These are phyloP conservation scores for Hylyphantes graminicola DNA, from an alignment of 1,140 invertebrate genomes.

Conservation along the genomic window DNA sequence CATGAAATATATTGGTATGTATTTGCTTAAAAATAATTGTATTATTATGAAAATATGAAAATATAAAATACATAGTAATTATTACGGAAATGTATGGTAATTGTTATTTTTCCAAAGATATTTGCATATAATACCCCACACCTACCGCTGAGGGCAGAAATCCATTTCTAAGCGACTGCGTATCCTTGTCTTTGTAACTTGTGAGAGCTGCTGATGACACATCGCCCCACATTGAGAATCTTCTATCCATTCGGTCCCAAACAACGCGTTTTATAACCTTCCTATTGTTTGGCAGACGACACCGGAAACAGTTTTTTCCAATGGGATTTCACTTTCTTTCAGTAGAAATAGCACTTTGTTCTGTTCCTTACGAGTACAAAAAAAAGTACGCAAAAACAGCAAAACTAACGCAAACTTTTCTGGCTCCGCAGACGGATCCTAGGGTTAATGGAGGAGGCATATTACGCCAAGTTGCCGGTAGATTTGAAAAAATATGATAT, in stretches of 20 bases:
- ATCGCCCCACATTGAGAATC: constrained; percentile 64
- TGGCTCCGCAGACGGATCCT: neutral
- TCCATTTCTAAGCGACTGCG: constrained; percentile 27
- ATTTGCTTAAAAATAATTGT: no score
- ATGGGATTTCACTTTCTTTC: constrained; percentile 17
- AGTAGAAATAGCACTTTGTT: constrained; percentile 50
- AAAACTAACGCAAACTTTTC: neutral
- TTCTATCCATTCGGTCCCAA: constrained; percentile 38
- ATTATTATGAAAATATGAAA: no score
- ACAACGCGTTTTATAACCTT: constrained; percentile 54
- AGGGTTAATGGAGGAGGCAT: neutral
- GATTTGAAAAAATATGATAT: neutral
- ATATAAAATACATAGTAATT: no score
- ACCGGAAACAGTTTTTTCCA: constrained; percentile 53
- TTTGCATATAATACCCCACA: neutral
- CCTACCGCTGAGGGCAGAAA: constrained; percentile 54
- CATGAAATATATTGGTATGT: no score
- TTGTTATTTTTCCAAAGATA: no score
- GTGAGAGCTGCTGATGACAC: constrained; percentile 61
- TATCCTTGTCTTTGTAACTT: constrained; percentile 61
- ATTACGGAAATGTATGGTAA: no score
- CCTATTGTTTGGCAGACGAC: constrained; percentile 56
- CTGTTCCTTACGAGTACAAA: neutral
- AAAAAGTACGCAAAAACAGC: neutral
- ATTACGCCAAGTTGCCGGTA: neutral